Evolutionary conservation across 2,797 vertebrate genomes (phyloP), one percentile per base, ranked within the genome.

Genomic region (Anguilla megastoma): DNA sequence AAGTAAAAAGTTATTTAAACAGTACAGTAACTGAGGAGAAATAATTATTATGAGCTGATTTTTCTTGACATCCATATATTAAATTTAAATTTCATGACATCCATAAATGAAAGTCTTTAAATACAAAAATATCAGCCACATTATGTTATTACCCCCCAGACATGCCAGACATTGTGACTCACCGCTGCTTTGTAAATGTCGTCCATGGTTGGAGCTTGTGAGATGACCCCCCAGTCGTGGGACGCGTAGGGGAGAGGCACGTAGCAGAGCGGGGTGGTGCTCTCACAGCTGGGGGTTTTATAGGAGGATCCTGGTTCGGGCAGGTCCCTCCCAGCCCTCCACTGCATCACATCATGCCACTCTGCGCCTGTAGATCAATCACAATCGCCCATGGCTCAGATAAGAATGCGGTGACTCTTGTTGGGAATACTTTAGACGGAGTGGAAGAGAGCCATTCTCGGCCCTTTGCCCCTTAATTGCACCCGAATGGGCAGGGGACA

Each of bases 111-210:
- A 18, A 76, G 66, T 85, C 45, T 69, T 52, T 87, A 88, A 88
- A 83, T 21, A n/a, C 60, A 18, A 48, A 85, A 87, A 45, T 21
- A 45, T 63, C 33, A 74, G 48, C 52, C 50, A 24, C n/a, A 85
- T 48, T 48, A 54, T 24, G 33, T n/a, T 21, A 54, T 58, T 24
- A 63, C 18, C 63, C n/a, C 63, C 63, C 8, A 27, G 63, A 27
- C 63, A n/a, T 9, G 63, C n/a, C 24, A 69, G 24, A 14, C 24
- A 6, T 54, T 30, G 58, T 60, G 87, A 94, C 95, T 86, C 95
- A 96, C 96, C 95, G 96, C 96, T 92, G 96, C 96, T 93, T 96
- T 96, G 95, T 96, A 96, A 94, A 96, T 96, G 93, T 96, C 96
- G 90, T 96, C 96, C 96, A 96, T 96, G 91, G 90, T 93, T 6